Conservation (phyloP, 2,797 vertebrate species). For the Sylvilagus floridanus region DNA sequence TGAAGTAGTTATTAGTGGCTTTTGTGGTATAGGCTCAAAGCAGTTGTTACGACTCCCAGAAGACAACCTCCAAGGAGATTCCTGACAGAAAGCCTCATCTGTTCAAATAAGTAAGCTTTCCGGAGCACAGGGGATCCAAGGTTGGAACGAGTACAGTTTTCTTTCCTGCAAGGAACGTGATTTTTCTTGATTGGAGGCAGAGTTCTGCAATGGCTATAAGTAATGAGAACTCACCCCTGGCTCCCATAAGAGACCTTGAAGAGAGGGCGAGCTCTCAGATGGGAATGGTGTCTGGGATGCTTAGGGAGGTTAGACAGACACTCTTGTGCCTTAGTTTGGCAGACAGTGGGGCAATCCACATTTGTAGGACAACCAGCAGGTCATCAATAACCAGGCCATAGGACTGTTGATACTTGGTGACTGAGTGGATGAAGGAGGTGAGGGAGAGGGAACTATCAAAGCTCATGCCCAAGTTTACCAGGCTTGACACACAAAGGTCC, state of each 20-base stretch:
- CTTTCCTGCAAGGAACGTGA: neutral
- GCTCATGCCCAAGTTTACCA: no score
- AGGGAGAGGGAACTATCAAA: no score
- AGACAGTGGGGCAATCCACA: neutral
- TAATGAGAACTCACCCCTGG: neutral
- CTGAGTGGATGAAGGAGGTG: no score
- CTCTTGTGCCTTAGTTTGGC: neutral
- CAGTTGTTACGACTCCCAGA: neutral
- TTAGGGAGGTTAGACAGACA: neutral
- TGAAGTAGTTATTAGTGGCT: neutral
- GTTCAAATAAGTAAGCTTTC: neutral
- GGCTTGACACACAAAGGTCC: no score
- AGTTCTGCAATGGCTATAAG: neutral
- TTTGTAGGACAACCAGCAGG: neutral
- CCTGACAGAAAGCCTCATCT: neutral
- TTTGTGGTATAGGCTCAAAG: neutral
- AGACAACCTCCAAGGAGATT: neutral
- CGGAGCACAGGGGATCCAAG: neutral
- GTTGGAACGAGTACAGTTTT: neutral
- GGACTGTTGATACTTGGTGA: no score
- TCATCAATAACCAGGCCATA: neutral
- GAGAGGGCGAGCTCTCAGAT: neutral
- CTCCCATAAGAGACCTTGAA: neutral
- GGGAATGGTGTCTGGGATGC: neutral
- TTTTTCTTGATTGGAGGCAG: neutral